Evolutionary conservation across 2,888 invertebrate species (phyloP).

Genomic region (Trichacis sp.): DNA sequence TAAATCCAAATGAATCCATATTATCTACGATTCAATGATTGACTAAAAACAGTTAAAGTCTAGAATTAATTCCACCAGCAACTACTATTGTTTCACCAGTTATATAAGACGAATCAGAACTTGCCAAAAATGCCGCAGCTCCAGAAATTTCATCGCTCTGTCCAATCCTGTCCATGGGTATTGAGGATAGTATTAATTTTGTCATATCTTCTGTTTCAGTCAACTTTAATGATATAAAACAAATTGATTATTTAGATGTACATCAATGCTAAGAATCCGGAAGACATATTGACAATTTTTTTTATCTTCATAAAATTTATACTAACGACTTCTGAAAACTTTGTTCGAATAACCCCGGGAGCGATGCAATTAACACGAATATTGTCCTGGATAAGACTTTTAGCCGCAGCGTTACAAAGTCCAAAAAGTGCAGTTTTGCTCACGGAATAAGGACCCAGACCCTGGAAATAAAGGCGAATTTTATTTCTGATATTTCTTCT

Average conservation of each 20-base stretch:
- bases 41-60: conserved; percentile 72
- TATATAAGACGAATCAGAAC: conserved; percentile 87
- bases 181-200: conserved; percentile 72
- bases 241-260: too few relatives aligned
- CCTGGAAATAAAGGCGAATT: too few relatives aligned
- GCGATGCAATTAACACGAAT: conserved; percentile 95
- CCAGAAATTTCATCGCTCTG: conserved; percentile 81
- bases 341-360: conserved; percentile 92
- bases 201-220: conserved; percentile 72
- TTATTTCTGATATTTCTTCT: too few relatives aligned
- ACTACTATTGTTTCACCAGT: conserved; percentile 88
- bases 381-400: conserved; percentile 81
- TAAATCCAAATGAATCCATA: neutral
- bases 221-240: conserved; percentile 72
- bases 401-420: conserved; percentile 85
- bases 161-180: conserved; percentile 79
- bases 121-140: conserved; percentile 84
- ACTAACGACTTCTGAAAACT: conserved; percentile 84
- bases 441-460: conserved; percentile 91
- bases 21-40: too few relatives aligned
- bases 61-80: conserved; percentile 81
- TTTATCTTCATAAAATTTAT: too few relatives aligned
- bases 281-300: too few relatives aligned
- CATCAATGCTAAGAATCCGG: too few relatives aligned
- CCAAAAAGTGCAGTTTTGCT: conserved; percentile 94